Conservation (phyloP, 2,113 vertebrate species). For the Callocephalon fimbriatum region DNA sequence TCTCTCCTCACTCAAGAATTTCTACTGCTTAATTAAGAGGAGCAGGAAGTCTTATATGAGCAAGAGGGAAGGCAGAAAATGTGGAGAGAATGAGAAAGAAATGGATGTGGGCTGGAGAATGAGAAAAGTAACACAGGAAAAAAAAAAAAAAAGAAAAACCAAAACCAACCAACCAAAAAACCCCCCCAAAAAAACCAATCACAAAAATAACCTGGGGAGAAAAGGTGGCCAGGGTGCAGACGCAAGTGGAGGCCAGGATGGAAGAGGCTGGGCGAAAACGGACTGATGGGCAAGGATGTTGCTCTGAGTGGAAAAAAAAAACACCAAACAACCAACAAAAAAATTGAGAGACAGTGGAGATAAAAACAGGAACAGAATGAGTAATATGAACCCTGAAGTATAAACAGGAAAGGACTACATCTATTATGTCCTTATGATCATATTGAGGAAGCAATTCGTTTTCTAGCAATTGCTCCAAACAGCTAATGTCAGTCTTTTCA, state of each 20-base stretch:
- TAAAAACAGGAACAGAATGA: not conserved
- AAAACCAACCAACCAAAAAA: not conserved
- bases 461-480: not conserved
- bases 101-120: not conserved
- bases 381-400: not conserved
- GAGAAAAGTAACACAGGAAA: not conserved
- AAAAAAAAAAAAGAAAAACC: no score
- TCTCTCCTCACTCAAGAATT: not conserved
- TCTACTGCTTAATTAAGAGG: not conserved
- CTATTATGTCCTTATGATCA: not conserved
- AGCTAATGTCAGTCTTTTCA: not conserved
- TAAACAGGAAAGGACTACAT: not conserved
- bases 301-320: not conserved
- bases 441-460: not conserved
- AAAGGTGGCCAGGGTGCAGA: not conserved
- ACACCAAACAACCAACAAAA: not conserved
- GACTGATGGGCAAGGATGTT: not conserved
- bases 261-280: not conserved
- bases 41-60: not conserved
- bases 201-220: not conserved
- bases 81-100: not conserved
- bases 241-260: not conserved
- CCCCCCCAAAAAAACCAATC: accelerated
- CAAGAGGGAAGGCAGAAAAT: not conserved
- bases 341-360: not conserved